phyloP scores from a whole-genome alignment of 1,140 invertebrate genomes.

The Cephus cinctus region DNA sequence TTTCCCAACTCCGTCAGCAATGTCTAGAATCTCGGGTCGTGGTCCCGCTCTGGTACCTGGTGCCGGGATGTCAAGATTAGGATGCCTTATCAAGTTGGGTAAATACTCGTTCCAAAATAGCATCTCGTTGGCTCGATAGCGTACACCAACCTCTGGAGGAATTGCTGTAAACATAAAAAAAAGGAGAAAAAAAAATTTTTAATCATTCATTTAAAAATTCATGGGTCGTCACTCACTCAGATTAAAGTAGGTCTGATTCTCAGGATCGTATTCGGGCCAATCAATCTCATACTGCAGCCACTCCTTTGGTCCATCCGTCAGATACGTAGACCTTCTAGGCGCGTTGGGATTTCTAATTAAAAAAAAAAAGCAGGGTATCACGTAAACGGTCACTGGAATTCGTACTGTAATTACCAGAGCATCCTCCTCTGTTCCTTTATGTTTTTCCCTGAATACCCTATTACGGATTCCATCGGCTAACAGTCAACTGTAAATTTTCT shows the following conservation, averaged over 20 bases:
- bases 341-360: conserved; percentile 72
- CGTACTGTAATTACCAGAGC: no score
- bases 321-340: conserved; percentile 60
- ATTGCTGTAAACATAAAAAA: conserved; percentile 58
- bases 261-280: conserved; percentile 76
- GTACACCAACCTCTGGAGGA: conserved; percentile 63
- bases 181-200: not conserved
- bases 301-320: conserved; percentile 59
- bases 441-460: no score
- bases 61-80: conserved; percentile 36
- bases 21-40: conserved; percentile 35
- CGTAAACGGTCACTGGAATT: no score
- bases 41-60: conserved; percentile 25
- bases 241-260: conserved; percentile 72
- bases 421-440: no score
- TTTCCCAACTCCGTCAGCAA: conserved; percentile 35
- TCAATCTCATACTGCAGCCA: conserved; percentile 69
- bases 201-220: not conserved
- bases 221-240: conserved; percentile 62
- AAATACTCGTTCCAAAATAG: conserved; percentile 73
- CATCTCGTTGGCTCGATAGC: conserved; percentile 66
- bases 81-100: conserved; percentile 60
- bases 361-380: no score
- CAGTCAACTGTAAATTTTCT: no score
- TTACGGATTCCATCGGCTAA: no score